A percentile compares a stretch with the other conserved stretches of the same genome.
Conservation (phyloP, 2,888 invertebrate genomes). For the Urechis unicinctus region DNA sequence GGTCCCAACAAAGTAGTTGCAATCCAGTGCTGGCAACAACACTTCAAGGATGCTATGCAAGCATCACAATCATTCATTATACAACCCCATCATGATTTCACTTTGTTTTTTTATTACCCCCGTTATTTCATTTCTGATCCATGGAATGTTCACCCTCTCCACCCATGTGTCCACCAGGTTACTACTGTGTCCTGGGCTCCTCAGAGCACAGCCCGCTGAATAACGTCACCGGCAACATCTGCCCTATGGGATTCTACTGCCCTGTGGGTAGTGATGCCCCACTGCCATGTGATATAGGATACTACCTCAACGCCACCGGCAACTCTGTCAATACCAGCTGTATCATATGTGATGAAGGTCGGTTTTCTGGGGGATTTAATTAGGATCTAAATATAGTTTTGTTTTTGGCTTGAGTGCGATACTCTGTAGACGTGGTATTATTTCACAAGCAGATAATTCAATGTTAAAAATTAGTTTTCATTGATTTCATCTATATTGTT, state of each 20-base stretch:
- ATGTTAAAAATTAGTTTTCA: not conserved
- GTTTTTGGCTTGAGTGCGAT: too few species aligned
- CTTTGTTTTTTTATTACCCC: too few species aligned
- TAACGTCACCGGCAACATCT: slow-evolving; percentile 33
- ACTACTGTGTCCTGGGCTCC: slow-evolving; percentile 34
- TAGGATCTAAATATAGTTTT: too few species aligned
- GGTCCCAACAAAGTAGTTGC: too few species aligned
- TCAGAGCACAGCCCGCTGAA: slow-evolving; percentile 30
- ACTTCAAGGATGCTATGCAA: too few species aligned
- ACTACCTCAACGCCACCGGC: slow-evolving; percentile 32
- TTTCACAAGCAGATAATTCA: too few species aligned
- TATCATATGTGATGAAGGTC: slow-evolving; percentile 38
- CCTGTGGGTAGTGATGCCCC: slow-evolving; percentile 29
- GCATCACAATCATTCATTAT: too few species aligned
- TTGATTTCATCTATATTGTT: not conserved
- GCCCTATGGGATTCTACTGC: slow-evolving; percentile 43
- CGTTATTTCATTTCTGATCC: too few species aligned
- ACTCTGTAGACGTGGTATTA: too few species aligned
- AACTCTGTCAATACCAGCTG: slow-evolving; percentile 29
- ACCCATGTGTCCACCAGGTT: slow-evolving; percentile 25
- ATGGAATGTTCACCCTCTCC: not conserved
- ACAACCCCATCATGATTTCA: too few species aligned
- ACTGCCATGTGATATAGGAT: slow-evolving; percentile 36
- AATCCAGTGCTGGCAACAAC: too few species aligned
- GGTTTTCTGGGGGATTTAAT: too few species aligned